These are phyloP conservation scores for Diuraphis noxia DNA, from an alignment of 1,140 invertebrate genomes.

Conservation along the genomic window DNA sequence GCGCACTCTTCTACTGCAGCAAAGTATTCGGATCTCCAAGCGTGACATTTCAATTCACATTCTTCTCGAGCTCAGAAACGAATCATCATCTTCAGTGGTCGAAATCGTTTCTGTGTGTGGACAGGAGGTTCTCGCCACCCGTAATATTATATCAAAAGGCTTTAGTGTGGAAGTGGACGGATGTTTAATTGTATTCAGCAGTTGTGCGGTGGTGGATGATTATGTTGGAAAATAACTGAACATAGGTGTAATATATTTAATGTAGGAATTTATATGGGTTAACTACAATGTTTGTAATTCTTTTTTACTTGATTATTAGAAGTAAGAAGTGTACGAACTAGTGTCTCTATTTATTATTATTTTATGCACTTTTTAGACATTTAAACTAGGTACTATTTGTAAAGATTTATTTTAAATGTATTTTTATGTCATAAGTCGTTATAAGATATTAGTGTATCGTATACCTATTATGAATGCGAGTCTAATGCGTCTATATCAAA, in stretches of 20 bases:
- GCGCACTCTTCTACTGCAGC: too few relatives aligned
- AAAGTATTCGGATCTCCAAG: neutral
- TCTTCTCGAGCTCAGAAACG: neutral
- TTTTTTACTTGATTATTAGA: too few relatives aligned
- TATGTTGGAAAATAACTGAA: too few relatives aligned
- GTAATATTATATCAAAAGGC: neutral
- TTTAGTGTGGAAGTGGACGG: too few relatives aligned
- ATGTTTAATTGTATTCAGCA: too few relatives aligned
- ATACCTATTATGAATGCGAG: neutral
- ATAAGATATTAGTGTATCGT: too few relatives aligned
- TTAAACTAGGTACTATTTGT: neutral
- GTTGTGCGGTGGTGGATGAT: too few relatives aligned
- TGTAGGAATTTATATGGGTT: too few relatives aligned
- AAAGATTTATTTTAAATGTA: neutral
- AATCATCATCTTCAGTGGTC: neutral
- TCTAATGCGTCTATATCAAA: neutral
- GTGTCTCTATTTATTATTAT: neutral
- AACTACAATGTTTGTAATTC: too few relatives aligned
- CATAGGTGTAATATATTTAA: too few relatives aligned
- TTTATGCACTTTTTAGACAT: neutral
- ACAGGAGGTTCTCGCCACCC: neutral
- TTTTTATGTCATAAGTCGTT: too few relatives aligned
- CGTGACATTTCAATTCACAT: neutral
- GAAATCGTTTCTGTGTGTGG: neutral
- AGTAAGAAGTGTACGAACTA: too few relatives aligned